These are phyloP conservation scores for Vidua chalybeata DNA, from an alignment of 2,113 vertebrate species.

Conservation along the genomic window DNA sequence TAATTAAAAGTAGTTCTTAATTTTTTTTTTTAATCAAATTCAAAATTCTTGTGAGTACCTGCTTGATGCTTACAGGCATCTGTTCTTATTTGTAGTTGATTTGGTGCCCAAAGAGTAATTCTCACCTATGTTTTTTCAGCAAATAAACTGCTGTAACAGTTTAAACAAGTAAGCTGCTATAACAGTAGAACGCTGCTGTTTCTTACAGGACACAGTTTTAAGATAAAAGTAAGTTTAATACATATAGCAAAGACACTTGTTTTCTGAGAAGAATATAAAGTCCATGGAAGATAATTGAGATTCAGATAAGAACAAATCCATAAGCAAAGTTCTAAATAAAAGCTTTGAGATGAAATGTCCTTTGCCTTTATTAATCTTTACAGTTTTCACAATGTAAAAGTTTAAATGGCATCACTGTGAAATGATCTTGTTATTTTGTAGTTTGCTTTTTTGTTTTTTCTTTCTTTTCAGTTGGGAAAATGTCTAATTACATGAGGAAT, in stretches of 20 bases:
- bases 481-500: background rate
- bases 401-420: background rate
- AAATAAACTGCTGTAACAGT: background rate
- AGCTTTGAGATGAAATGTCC: background rate
- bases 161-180: too few species aligned
- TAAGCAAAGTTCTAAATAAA: conserved; percentile 14
- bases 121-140: background rate
- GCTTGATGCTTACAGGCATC: background rate
- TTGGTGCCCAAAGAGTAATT: background rate
- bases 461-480: background rate
- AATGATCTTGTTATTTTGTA: background rate
- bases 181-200: background rate
- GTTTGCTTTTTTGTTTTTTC: background rate
- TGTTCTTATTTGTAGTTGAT: background rate
- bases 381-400: background rate
- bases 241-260: background rate
- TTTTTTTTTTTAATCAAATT: background rate
- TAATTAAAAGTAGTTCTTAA: background rate
- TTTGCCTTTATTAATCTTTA: background rate
- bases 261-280: background rate
- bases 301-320: background rate
- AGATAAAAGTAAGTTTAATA: background rate
- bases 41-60: background rate
- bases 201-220: background rate
- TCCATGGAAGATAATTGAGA: background rate